A percentile compares a stretch with the other conserved stretches of the same genome.
phyloP scores from a whole-genome alignment of 2,113 vertebrate genomes.

The Pedetes capensis region DNA sequence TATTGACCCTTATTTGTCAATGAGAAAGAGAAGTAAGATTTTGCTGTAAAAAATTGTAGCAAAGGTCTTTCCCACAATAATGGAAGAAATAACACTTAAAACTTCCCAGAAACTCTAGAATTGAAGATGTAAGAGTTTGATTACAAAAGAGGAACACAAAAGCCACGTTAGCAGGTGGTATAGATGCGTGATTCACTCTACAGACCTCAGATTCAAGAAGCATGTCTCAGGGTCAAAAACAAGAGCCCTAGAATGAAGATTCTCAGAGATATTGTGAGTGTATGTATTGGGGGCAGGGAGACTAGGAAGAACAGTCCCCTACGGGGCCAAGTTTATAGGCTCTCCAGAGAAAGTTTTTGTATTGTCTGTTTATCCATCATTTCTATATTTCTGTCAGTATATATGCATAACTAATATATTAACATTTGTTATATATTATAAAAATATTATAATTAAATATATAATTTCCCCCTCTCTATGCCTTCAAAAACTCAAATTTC shows the following conservation, averaged over 20 bases:
- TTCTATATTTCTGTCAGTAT: not conserved
- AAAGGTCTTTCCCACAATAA: not conserved
- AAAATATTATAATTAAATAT: not conserved
- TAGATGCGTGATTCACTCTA: not conserved
- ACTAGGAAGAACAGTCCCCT: fast-evolving
- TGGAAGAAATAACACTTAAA: not conserved
- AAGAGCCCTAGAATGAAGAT: not conserved
- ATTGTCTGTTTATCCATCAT: not conserved
- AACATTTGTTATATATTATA: not conserved
- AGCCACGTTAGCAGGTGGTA: too few relatives aligned
- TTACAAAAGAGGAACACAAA: not conserved
- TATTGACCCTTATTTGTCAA: not conserved
- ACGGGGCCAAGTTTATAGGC: not conserved
- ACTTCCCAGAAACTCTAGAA: not conserved
- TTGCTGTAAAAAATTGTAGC: not conserved
- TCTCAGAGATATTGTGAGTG: not conserved
- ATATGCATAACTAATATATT: not conserved
- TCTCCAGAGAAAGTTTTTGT: not conserved
- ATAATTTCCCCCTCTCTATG: not conserved
- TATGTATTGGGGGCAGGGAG: fast-evolving
- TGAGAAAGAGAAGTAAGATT: not conserved
- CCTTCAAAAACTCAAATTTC: not conserved
- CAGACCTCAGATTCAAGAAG: not conserved
- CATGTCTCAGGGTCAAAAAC: not conserved
- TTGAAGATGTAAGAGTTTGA: not conserved